phyloP scores from a whole-genome alignment of 2,113 vertebrate species.

The human (Homo sapiens) region DNA sequence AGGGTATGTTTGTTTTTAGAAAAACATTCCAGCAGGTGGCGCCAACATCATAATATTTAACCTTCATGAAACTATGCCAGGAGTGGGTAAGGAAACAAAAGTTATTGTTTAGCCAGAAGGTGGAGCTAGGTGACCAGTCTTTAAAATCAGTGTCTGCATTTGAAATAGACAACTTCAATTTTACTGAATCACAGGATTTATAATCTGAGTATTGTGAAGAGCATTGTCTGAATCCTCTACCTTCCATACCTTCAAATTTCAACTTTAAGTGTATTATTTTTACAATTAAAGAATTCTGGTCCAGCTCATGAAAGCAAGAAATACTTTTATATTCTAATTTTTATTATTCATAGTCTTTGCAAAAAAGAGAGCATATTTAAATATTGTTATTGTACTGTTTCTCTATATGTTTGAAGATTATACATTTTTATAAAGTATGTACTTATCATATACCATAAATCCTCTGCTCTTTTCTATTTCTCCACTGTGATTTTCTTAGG shows the following conservation, averaged over 20 bases:
- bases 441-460: not conserved
- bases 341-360: not conserved
- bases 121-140: conserved; percentile 43
- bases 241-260: not conserved
- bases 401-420: not conserved
- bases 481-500: not conserved
- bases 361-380: not conserved
- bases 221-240: not conserved
- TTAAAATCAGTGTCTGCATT: not conserved
- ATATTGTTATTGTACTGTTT: not conserved
- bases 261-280: not conserved
- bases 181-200: not conserved
- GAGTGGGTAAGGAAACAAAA: not conserved
- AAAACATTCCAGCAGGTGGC: conserved; percentile 60
- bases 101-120: conserved; percentile 27
- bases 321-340: not conserved
- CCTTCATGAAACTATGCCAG: not conserved
- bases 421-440: not conserved
- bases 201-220: not conserved
- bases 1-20: not conserved
- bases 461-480: not conserved
- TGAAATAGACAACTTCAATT: not conserved
- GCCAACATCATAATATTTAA: conserved; percentile 18
- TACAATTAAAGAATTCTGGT: not conserved
- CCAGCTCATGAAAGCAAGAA: not conserved